Evolutionary conservation across 2,113 vertebrate genomes (phyloP).

Genomic region (Scomber colias): DNA sequence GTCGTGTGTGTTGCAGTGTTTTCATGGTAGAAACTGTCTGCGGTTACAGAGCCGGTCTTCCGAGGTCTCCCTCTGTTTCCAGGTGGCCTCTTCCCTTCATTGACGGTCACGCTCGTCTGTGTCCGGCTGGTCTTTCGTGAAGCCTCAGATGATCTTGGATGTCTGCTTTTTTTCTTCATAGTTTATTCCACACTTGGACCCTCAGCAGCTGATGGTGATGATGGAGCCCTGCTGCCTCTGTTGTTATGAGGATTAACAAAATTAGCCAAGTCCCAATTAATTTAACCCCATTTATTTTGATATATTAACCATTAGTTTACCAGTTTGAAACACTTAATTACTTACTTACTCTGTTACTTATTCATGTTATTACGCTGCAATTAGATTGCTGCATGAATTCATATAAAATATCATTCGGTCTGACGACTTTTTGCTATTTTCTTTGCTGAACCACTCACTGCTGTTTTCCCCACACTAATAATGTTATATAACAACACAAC

Average conservation of each 20-base stretch:
- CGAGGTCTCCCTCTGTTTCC: slow-evolving; percentile 64
- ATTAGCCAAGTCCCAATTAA: neutral
- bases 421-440: too few species aligned
- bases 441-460: neutral
- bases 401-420: too few species aligned
- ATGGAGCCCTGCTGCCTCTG: slow-evolving; percentile 2
- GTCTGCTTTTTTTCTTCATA: slow-evolving; percentile 86
- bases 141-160: slow-evolving; percentile 74
- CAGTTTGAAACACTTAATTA: neutral
- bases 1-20: slow-evolving; percentile 2
- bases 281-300: neutral
- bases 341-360: neutral
- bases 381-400: neutral
- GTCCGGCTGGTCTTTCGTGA: slow-evolving; percentile 33
- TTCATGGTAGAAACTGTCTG: slow-evolving; percentile 1
- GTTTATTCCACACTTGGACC: neutral
- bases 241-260: neutral
- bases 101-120: neutral
- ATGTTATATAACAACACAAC: neutral
- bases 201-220: neutral
- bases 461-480: neutral
- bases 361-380: neutral
- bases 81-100: slow-evolving; percentile 37
- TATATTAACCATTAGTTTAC: neutral
- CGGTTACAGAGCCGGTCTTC: neutral